Conservation (phyloP, 1,140 invertebrate genomes). For the Phocides pigmalion region DNA sequence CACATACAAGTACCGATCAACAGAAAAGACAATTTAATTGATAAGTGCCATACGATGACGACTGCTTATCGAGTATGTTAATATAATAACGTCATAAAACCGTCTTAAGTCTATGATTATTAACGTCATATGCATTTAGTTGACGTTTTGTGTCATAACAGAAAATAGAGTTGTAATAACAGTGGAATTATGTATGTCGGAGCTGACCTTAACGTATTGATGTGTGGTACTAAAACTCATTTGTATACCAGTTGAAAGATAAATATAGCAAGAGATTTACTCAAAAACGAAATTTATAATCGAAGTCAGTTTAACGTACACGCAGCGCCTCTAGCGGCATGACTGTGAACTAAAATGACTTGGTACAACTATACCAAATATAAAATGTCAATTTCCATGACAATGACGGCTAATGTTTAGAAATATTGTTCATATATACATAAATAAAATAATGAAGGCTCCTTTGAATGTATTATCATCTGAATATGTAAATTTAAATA, state of each 20-base stretch:
- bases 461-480: too few species aligned
- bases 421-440: too few species aligned
- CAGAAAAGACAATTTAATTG: slow-evolving; percentile 1
- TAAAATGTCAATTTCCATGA: too few species aligned
- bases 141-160: slow-evolving; percentile 8
- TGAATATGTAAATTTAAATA: too few species aligned
- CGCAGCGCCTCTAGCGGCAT: too few species aligned
- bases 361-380: too few species aligned
- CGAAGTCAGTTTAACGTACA: too few species aligned
- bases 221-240: not conserved
- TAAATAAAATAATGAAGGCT: too few species aligned
- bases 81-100: not conserved
- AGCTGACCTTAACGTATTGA: not conserved
- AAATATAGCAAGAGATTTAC: too few species aligned
- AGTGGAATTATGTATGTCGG: not conserved
- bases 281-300: too few species aligned
- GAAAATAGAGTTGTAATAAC: not conserved
- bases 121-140: not conserved
- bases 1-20: not conserved
- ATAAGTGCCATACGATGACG: not conserved
- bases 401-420: too few species aligned
- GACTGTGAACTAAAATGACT: too few species aligned
- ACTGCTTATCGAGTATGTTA: not conserved
- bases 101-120: not conserved
- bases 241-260: not conserved